Percentiles rank a stretch among this genome's conserved stretches.
phyloP scores from a whole-genome alignment of 2,888 invertebrate species.

The Tridacna crocea region DNA sequence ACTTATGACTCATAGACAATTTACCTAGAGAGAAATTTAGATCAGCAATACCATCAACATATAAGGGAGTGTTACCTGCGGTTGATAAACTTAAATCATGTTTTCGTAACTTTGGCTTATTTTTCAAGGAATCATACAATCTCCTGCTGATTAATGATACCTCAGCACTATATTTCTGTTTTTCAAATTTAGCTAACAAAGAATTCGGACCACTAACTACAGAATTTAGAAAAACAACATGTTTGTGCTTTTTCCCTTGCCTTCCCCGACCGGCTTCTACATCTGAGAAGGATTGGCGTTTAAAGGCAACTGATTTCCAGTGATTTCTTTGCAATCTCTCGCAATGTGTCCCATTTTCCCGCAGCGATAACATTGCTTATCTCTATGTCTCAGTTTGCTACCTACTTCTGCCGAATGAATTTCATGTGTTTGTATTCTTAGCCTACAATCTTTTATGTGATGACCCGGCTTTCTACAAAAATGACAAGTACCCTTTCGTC shows the following conservation, averaged over 20 bases:
- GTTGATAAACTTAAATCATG: neutral
- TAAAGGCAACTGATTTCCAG: neutral
- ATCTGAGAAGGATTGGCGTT: neutral
- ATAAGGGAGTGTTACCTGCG: neutral
- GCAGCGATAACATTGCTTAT: constrained; percentile 14
- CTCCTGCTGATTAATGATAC: constrained; percentile 32
- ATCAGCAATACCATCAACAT: constrained; percentile 19
- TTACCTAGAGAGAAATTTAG: constrained; percentile 22
- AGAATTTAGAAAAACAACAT: neutral
- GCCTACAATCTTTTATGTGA: constrained; percentile 18
- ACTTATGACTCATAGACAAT: constrained; percentile 16
- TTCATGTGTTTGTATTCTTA: neutral
- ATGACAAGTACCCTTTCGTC: constrained; percentile 14
- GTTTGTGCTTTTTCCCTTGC: neutral
- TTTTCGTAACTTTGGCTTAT: neutral
- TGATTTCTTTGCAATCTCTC: constrained; percentile 1
- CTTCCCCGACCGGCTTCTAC: too few relatives aligned
- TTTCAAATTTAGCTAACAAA: neutral
- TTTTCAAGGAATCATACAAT: constrained; percentile 8
- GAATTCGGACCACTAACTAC: neutral
- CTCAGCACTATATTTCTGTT: constrained; percentile 40
- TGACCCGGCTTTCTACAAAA: constrained; percentile 21
- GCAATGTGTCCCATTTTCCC: constrained; percentile 16
- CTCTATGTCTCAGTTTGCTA: neutral
- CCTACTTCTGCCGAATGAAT: neutral